Percentiles rank a stretch among this genome's conserved stretches.
These are phyloP conservation scores for Lampropteryx suffumata DNA, from an alignment of 2,888 invertebrate genomes.

Conservation along the genomic window DNA sequence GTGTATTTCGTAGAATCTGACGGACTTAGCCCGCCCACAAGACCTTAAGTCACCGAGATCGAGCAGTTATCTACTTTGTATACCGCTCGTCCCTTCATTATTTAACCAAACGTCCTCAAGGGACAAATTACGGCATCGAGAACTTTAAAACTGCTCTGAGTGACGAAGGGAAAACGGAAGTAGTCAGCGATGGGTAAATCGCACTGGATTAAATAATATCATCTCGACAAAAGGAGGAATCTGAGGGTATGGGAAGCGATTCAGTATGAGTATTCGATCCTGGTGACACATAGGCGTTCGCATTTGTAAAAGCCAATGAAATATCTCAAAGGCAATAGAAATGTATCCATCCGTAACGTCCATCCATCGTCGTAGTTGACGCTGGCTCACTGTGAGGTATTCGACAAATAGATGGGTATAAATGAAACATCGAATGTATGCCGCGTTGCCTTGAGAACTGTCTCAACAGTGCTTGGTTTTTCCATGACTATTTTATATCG, in stretches of 20 bases:
- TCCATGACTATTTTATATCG: no score
- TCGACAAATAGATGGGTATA: slow-evolving; percentile 59
- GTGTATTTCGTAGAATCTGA: slow-evolving; percentile 43
- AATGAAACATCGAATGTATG: slow-evolving; percentile 49
- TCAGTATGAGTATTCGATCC: slow-evolving; percentile 32
- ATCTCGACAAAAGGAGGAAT: slow-evolving; percentile 35
- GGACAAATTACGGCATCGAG: slow-evolving; percentile 24
- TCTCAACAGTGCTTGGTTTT: slow-evolving; percentile 12
- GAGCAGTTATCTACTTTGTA: slow-evolving; percentile 21
- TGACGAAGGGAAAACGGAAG: slow-evolving; percentile 5
- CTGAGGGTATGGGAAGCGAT: slow-evolving; percentile 34
- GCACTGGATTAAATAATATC: slow-evolving; percentile 38
- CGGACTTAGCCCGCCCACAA: slow-evolving; percentile 44
- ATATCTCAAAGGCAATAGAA: slow-evolving; percentile 60
- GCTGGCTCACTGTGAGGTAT: slow-evolving; percentile 49
- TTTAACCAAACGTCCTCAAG: slow-evolving; percentile 26
- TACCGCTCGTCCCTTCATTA: slow-evolving; percentile 23
- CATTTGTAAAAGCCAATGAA: slow-evolving; percentile 61
- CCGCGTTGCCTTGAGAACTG: slow-evolving; percentile 30
- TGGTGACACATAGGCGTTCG: slow-evolving; percentile 48
- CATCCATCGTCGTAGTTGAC: slow-evolving; percentile 40
- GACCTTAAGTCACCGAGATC: slow-evolving; percentile 33
- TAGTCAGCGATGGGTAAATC: slow-evolving; percentile 25
- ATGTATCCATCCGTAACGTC: slow-evolving; percentile 53
- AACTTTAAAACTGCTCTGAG: slow-evolving; percentile 27